A percentile compares a stretch with the other conserved stretches of the same genome.
Evolutionary conservation across 1,140 invertebrate species (phyloP).

Genomic region (Druon quercuslanigerum): DNA sequence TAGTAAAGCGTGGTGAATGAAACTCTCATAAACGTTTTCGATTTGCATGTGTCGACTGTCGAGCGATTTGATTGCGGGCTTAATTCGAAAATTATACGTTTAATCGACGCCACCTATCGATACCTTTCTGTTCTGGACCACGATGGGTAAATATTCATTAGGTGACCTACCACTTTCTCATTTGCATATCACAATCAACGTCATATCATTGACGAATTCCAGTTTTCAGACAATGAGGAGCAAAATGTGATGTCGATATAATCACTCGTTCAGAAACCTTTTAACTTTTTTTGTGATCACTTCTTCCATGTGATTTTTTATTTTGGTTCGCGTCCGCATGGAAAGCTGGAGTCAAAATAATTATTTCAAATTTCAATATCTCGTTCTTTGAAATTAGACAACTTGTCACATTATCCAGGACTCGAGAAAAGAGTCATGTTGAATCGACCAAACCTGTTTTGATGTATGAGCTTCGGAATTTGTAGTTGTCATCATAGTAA

Average conservation of each 20-base stretch:
- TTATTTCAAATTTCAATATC: neutral
- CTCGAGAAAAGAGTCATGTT: neutral
- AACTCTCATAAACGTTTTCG: constrained; percentile 41
- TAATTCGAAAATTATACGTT: constrained; percentile 75
- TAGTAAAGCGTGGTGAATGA: constrained; percentile 5
- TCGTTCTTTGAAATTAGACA: constrained; percentile 20
- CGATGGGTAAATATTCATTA: constrained; percentile 72
- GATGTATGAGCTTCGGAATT: constrained; percentile 6
- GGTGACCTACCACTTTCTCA: constrained; percentile 52
- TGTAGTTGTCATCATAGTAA: neutral
- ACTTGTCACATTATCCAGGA: neutral
- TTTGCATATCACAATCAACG: constrained; percentile 71
- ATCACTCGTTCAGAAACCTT: constrained; percentile 5
- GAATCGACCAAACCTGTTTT: constrained; percentile 1
- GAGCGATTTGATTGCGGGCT: constrained; percentile 66
- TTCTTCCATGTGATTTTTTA: constrained; percentile 35
- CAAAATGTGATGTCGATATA: constrained; percentile 42
- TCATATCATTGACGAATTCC: constrained; percentile 60
- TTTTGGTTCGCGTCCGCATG: constrained; percentile 26
- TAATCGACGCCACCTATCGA: constrained; percentile 65
- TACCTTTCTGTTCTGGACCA: constrained; percentile 55
- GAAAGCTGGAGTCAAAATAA: neutral
- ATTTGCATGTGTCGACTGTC: constrained; percentile 67
- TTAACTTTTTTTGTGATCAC: constrained; percentile 33
- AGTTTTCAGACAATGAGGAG: constrained; percentile 49